Percentiles rank a stretch among this genome's conserved stretches.
These are phyloP conservation scores for Paramormyrops kingsleyae DNA, from an alignment of 2,113 vertebrate species.

Conservation along the genomic window DNA sequence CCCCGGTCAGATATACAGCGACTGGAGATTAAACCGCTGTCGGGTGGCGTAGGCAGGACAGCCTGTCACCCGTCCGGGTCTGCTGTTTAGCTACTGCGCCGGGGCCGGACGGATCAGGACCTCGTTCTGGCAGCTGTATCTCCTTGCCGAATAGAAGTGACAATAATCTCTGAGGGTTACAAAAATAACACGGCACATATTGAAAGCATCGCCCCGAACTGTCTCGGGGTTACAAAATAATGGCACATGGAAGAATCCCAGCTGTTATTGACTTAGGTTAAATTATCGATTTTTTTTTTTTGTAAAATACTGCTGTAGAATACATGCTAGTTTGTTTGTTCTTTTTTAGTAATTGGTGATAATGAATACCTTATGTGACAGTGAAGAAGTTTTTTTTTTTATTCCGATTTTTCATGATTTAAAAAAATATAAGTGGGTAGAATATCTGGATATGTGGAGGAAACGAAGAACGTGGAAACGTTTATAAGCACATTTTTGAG, in stretches of 20 bases:
- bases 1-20: background rate
- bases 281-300: background rate
- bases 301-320: background rate
- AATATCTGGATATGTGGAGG: background rate
- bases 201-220: background rate
- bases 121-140: background rate
- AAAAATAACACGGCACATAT: background rate
- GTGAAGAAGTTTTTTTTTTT: background rate
- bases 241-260: background rate
- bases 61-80: background rate
- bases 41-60: background rate
- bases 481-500: background rate
- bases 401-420: background rate
- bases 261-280: background rate
- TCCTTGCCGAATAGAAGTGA: background rate
- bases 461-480: background rate
- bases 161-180: conserved; percentile 5
- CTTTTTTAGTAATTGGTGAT: background rate
- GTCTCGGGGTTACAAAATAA: background rate
- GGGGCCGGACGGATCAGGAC: background rate
- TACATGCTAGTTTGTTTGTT: background rate
- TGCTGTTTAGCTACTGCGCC: background rate
- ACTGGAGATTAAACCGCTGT: background rate
- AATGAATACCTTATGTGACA: background rate
- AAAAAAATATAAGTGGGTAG: background rate